Conservation (phyloP, 2,888 invertebrate genomes). For the Sinelater perroti region DNA sequence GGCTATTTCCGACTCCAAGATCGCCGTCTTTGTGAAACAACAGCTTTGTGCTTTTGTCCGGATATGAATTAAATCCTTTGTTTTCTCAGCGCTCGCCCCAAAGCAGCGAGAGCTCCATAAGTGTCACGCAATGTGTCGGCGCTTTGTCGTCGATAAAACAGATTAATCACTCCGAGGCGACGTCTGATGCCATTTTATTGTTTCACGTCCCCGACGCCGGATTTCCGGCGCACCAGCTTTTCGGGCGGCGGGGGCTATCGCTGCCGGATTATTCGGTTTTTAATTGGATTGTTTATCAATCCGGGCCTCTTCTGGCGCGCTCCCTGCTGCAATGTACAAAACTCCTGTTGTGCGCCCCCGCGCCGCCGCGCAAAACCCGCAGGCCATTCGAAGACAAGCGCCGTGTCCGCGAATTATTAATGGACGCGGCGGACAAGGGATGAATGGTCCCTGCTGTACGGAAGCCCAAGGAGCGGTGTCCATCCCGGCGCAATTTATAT, state of each 20-base stretch:
- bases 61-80: constrained; percentile 50
- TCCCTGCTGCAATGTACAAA: neutral
- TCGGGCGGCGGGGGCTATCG: constrained; percentile 20
- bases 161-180: constrained; percentile 44
- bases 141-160: constrained; percentile 43
- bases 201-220: constrained; percentile 30
- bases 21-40: constrained; percentile 50
- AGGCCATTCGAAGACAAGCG: neutral
- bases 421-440: neutral
- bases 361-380: neutral
- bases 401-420: constrained; percentile 7
- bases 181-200: constrained; percentile 44
- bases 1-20: constrained; percentile 51
- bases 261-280: constrained; percentile 25
- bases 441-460: constrained; percentile 13
- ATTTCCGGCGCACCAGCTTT: constrained; percentile 31
- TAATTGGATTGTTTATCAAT: constrained; percentile 29
- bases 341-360: neutral
- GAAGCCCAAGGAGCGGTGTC: constrained; percentile 13
- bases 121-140: constrained; percentile 40
- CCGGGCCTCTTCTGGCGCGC: neutral
- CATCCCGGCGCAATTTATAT: constrained; percentile 20
- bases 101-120: constrained; percentile 38
- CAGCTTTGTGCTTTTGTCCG: constrained; percentile 46
- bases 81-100: constrained; percentile 45